Evolutionary conservation across 2,797 vertebrate species (phyloP).

Genomic region (Ispidina lecontei): DNA sequence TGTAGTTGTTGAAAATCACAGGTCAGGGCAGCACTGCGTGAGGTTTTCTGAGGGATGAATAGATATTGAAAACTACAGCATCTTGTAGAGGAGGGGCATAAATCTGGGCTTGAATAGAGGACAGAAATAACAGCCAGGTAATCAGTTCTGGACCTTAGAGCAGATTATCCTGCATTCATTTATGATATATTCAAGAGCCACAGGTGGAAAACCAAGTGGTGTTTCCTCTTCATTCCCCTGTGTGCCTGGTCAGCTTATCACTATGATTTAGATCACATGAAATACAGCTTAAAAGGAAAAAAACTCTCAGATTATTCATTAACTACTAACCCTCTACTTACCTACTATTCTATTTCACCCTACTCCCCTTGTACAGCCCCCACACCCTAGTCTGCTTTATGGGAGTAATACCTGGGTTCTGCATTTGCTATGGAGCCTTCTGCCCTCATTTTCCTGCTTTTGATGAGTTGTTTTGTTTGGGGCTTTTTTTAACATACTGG

Average conservation of each 20-base stretch:
- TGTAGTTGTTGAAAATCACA: neutral
- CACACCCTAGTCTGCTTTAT: neutral
- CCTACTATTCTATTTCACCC: neutral
- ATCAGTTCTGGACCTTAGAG: neutral
- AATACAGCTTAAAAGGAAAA: neutral
- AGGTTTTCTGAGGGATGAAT: neutral
- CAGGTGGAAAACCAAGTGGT: neutral
- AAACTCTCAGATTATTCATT: neutral
- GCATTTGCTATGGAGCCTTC: neutral
- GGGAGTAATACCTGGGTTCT: neutral
- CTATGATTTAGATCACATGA: neutral
- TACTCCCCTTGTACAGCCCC: neutral
- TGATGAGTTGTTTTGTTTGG: accelerated
- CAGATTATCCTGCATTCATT: neutral
- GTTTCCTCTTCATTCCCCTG: neutral
- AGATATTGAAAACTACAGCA: neutral
- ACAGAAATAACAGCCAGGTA: neutral
- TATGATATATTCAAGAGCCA: neutral
- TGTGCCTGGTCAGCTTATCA: neutral
- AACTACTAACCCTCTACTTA: neutral
- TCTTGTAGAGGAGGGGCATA: neutral
- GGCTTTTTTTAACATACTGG: neutral
- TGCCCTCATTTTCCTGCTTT: neutral
- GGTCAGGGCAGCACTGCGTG: neutral
- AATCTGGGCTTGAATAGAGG: neutral